A percentile compares a stretch with the other conserved stretches of the same genome.
Conservation (phyloP, 2,888 invertebrate species). For the Ochropacha duplaris region DNA sequence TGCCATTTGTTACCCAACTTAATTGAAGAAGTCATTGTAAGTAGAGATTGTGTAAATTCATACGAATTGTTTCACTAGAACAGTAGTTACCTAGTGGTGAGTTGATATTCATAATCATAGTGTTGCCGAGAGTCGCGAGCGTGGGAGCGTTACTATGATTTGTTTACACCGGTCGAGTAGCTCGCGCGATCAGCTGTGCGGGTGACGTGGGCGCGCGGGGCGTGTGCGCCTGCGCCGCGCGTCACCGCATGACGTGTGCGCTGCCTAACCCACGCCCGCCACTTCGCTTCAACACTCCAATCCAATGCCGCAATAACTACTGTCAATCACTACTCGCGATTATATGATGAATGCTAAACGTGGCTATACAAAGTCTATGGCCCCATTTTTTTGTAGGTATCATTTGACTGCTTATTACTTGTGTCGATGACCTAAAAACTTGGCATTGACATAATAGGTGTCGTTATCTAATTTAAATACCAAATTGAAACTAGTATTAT, state of each 20-base stretch:
- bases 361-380: neutral
- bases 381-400: neutral
- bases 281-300: constrained; percentile 16
- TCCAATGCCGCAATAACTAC: constrained; percentile 17
- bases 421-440: neutral
- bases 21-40: neutral
- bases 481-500: neutral
- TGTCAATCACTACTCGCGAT: constrained; percentile 26
- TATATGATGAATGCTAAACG: neutral
- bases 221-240: constrained; percentile 34
- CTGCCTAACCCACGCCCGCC: constrained; percentile 26
- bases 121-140: constrained; percentile 13
- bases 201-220: constrained; percentile 50
- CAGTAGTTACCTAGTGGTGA: constrained; percentile 14
- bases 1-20: neutral
- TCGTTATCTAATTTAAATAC: neutral
- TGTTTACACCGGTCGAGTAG: constrained; percentile 68
- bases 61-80: neutral
- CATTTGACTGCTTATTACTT: constrained; percentile 4
- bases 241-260: constrained; percentile 48
- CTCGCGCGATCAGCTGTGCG: constrained; percentile 71
- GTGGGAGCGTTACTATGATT: constrained; percentile 77
- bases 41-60: neutral
- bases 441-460: neutral
- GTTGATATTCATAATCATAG: constrained; percentile 25